Base-by-base conservation (phyloP, 1,140 invertebrate genomes). In the Saxidomus purpurata region DNA sequence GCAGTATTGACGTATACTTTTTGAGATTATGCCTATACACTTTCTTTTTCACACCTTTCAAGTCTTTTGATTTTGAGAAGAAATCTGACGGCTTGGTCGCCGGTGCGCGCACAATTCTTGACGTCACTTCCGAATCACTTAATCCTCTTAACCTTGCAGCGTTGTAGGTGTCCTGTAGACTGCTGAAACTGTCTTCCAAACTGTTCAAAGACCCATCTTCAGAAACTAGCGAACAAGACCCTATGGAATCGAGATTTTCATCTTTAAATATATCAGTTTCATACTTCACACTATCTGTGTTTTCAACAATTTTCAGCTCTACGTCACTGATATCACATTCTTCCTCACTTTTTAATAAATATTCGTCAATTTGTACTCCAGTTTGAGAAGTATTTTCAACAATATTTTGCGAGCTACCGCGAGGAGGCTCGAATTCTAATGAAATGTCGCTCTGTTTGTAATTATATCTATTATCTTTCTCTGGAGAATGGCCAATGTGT, bases 1-100 rank as follows among this genome's bases (percentile, higher is more conserved):
- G 90, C 13, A 93, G 69, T 25, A 92, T 87, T 8, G 92, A 93
- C 6, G 84, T 82, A 74, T 93, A 93, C 9, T 87, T 80, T 52
- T 90, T 89, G 8, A 76, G 61, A 17, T 74, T 71, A 8, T 87
- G 86, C 25, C 40, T 59, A 31, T 79, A 74, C 22, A 84, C 59
- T 67, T 77, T 87, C 83, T 52, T 86, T 85, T 90, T 89, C 13
- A 92, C 84, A 3, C 90, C 89, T 47, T 89, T 91, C 43, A 82
- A 22, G 17, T 80, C 49, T 28, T 69, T 63, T 77, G 59, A 47
- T 61, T 31, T 76, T 15, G 1, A n/a, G 19, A 61, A 19, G 11
- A 91, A 74, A 34, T 87, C 80, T 0, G 92, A 92, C n/a, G 92
- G 92, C 74, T 79, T 90, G 15, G 85, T 85, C 11, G 55, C 38